Base-by-base conservation (phyloP, 64 coral and sea anemone genomes). In the Actinia equina region DNA sequence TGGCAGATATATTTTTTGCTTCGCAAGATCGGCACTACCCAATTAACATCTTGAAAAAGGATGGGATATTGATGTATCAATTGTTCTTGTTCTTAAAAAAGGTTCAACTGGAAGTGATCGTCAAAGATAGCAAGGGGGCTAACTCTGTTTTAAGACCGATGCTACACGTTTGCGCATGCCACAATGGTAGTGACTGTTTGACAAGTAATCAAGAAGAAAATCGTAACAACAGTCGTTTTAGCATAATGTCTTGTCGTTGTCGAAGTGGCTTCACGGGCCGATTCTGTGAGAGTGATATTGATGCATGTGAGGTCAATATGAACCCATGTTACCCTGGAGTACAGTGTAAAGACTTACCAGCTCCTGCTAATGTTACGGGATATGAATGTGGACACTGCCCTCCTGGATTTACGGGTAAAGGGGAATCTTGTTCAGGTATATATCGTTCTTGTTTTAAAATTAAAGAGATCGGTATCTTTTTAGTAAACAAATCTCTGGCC, bases 281-380 rank as follows among this genome's bases (percentile, higher is more conserved):
- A 20, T 74, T 71, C 23, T 92, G 90, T 59, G 85, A 87, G 3
- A 67, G 13, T 46, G 90, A 92, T 55, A 77, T 92, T 17, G 90
- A 92, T 76, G 90, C 90, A 14, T 92, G 90, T 43, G 85, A 82
- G 26, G 85, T 80, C 46, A 92, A 92, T 83, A 56, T 54, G 5
- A 77, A 92, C 9, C 90, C 90, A 26, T 92, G 90, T 76, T 92
- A 87, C 37, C 90, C 90, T 44, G 90, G 85, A 17, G 85, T 92
- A 19, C 17, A 65, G 10, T 92, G 90, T 81, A 83, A 55, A 17
- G 90, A 92, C 70, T 49, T 82, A 54, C 78, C 85, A 9, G 74
- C 90, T 45, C 85, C 90, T 11, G 85, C 90, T 44, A 87, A 92
- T 42, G 86, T 43, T 37, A 55, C 85, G 1, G 90, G 90, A 11